Evolutionary conservation across 2,113 vertebrate species (phyloP), one percentile per base, ranked within the genome.

Genomic region (Rhynchopsitta pachyrhyncha): DNA sequence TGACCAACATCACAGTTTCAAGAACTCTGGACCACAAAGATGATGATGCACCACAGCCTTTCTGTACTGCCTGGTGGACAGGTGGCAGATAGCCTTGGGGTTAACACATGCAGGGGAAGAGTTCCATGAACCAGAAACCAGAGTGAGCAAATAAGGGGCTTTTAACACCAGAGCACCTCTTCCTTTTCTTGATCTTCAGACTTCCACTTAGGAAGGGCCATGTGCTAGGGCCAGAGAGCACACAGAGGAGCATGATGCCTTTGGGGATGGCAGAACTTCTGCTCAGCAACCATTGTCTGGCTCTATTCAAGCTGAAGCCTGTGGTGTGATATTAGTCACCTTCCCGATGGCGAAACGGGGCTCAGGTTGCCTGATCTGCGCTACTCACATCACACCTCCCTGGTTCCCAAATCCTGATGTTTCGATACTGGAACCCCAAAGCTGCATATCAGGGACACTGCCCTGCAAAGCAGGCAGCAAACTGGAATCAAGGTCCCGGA

Each of bases 201-300:
- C 28, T 23, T 5, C 23, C 22, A 14, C 2, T 1, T 37, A 18
- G 29, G 57, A 71, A 69, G 16, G 3, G n/a, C 22, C 33, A 35
- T 24, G 57, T 78, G 41, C 73, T 66, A 42, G 25, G 55, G 25
- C 16, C 50, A 41, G 47, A 81, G 22, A 7, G 33, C 11, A 29
- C 15, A 1, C 0, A 0, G 14, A 15, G 23, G 13, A 74, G 20
- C 12, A 12, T 1, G 22, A 41, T 31, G 13, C 18, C 46, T 70
- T 22, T 55, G 27, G 20, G 17, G 42, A 69, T 2, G 6, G 44
- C 71, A 76, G 64, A 1, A 1, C 28, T 82, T 37, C 25, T 73
- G 49, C 22, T 77, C 68, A 80, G 37, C 44, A 37, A 5, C 9
- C 49, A 15, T 9, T 1, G 4, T 20, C n/a, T 3, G 5, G 37